Base-by-base conservation (phyloP, 2,113 vertebrate species). In the Psilopogon haemacephalus region DNA sequence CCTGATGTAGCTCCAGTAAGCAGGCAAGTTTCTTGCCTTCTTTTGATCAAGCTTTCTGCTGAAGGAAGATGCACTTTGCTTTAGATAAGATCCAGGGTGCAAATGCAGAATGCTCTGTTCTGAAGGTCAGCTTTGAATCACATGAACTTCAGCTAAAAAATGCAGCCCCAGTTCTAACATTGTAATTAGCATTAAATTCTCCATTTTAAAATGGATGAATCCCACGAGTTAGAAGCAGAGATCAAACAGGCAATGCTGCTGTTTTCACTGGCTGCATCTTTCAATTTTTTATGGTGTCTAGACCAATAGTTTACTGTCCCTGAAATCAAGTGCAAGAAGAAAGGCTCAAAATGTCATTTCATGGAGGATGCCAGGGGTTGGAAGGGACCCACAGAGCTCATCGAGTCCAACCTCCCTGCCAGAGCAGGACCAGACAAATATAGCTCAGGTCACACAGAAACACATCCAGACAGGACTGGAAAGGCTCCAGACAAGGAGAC, bases 101-200 rank as follows among this genome's bases (percentile, higher is more conserved):
- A 79, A 78, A 71, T 16, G 15, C 24, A 76, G 64, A 73, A 72
- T 37, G 44, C 0, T 4, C 1, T 54, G 12, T 88, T 59, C 32
- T 73, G 72, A 90, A 94, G 62, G 95, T 64, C 86, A 84, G 21
- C 54, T 75, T 92, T 91, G 86, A 95, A 74, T 56, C 27, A 0
- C 12, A 10, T 8, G 4, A 84, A 89, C 44, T 88, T 62, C 4
- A 73, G 12, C 42, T 80, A 38, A n/a, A 64, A 94, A 88, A 40
- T n/a, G 28, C 64, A 58, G 37, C 40, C 30, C 21, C 44, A 32
- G 13, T 65, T 81, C 86, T 78, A 54, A 50, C 27, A 16, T 12
- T 50, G 18, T 38, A 84, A 95, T 92, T 75, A 59, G 12, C 56
- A 58, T 92, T 81, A 75, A 68, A 72, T 62, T 81, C 38, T 71